These are phyloP conservation scores for Melanargia galathea DNA, from an alignment of 2,888 invertebrate species.

Conservation along the genomic window DNA sequence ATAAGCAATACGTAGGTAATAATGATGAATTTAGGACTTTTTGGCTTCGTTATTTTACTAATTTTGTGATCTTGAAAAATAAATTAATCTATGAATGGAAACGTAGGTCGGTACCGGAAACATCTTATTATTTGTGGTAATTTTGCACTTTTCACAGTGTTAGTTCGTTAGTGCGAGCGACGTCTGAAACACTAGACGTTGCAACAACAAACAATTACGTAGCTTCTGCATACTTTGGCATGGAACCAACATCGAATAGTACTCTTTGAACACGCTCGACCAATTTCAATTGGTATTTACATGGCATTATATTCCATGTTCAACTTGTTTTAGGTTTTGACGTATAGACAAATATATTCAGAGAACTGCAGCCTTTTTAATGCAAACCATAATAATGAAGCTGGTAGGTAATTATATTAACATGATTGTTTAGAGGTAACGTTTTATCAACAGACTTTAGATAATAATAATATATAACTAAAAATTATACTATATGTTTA, in stretches of 20 bases:
- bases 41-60: too few relatives aligned
- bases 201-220: constrained; percentile 70
- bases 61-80: too few relatives aligned
- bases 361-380: neutral
- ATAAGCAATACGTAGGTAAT: too few relatives aligned
- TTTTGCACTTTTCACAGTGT: neutral
- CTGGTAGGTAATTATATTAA: too few relatives aligned
- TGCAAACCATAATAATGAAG: neutral
- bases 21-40: too few relatives aligned
- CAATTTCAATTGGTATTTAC: constrained; percentile 9
- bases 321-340: constrained; percentile 45
- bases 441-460: neutral
- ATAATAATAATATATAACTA: too few relatives aligned
- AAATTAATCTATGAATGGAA: too few relatives aligned
- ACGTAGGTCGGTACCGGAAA: too few relatives aligned
- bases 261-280: constrained; percentile 14
- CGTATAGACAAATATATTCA: neutral
- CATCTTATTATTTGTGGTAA: neutral
- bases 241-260: constrained; percentile 12
- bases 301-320: constrained; percentile 6
- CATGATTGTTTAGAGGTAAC: neutral
- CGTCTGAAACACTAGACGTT: constrained; percentile 38
- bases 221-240: constrained; percentile 43
- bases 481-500: too few relatives aligned
- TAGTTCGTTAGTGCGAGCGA: neutral